A percentile compares a stretch with the other conserved stretches of the same genome.
Evolutionary conservation across 2,888 invertebrate species (phyloP).

Genomic region (Oscheius sp.): DNA sequence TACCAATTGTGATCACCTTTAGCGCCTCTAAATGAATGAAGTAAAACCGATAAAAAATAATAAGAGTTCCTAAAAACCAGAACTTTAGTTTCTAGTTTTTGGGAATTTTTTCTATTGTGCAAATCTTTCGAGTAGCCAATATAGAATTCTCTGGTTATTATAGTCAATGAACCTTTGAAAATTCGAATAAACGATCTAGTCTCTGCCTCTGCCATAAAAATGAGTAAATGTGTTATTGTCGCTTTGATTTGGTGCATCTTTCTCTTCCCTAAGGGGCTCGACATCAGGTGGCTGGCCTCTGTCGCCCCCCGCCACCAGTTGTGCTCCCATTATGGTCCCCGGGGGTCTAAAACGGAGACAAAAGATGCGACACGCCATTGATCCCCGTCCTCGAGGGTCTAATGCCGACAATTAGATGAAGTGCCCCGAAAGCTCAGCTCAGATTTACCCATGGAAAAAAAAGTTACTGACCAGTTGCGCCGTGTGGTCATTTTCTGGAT

Average conservation of each 20-base stretch:
- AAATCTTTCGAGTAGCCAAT: too few species aligned
- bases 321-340: slow-evolving; percentile 33
- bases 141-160: too few species aligned
- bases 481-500: too few species aligned
- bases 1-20: too few species aligned
- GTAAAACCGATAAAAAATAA: too few species aligned
- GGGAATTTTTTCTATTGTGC: too few species aligned
- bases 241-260: slow-evolving; percentile 2
- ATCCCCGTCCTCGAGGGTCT: slow-evolving; percentile 32
- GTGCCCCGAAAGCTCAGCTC: slow-evolving; percentile 9
- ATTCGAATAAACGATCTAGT: too few species aligned
- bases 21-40: too few species aligned
- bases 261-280: slow-evolving; percentile 8
- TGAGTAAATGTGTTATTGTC: not conserved
- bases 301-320: slow-evolving; percentile 26
- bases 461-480: too few species aligned
- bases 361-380: slow-evolving; percentile 35
- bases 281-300: slow-evolving; percentile 27
- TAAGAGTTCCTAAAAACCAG: too few species aligned
- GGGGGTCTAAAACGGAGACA: slow-evolving; percentile 27
- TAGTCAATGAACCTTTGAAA: too few species aligned
- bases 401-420: slow-evolving; percentile 42
- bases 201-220: not conserved
- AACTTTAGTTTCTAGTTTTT: too few species aligned
- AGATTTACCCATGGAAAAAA: slow-evolving; percentile 17